Evolutionary conservation across 2,797 vertebrate species (phyloP), one percentile per base, ranked within the genome.

Genomic region (Discoglossus pictus): DNA sequence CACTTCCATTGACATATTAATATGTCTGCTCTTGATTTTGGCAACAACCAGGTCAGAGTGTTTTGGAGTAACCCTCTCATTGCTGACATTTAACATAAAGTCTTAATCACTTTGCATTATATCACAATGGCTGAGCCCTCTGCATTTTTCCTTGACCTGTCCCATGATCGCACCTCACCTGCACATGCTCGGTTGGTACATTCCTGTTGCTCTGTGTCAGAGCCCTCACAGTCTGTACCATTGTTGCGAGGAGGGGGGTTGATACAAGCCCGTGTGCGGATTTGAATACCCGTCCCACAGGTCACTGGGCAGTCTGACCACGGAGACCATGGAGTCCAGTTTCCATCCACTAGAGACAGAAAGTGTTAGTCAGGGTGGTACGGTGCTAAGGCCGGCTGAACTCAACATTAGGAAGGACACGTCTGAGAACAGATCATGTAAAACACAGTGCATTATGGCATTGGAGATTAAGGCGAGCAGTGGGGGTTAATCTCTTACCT

Each of bases 291-390:
- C 2, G 11, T 69, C 6, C 92, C 88, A 21, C 94, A 97, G 3
- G 89, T 90, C 55, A 87, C 89, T 0, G 92, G 86, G 75, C 94
- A 97, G 78, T 87, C 87, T 0, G 94, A 92, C 94, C 94, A 97
- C 23, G 92, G 81, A 0, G 94, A 93, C 94, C 94, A 96, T 0
- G 86, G 89, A 0, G 89, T 93, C 94, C 94, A 97, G 11, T 76
- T 79, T 1, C 89, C 89, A 0, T 90, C 80, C 74, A 88, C 93
- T 96, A 24, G 18, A 6, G 7, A 34, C 16, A 39, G 11, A 10
- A 1, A 11, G n/a, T 20, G 17, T 1, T 1, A 38, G 50, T 10
- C 55, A 27, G 4, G 12, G 21, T 8, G n/a, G n/a, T 8, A 21
- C 24, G 42, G 3, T 3, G 7, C 4, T 16, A 9, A 2, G 31